Base-by-base conservation (phyloP, 2,797 vertebrate genomes). In the Anguilla anguilla region DNA sequence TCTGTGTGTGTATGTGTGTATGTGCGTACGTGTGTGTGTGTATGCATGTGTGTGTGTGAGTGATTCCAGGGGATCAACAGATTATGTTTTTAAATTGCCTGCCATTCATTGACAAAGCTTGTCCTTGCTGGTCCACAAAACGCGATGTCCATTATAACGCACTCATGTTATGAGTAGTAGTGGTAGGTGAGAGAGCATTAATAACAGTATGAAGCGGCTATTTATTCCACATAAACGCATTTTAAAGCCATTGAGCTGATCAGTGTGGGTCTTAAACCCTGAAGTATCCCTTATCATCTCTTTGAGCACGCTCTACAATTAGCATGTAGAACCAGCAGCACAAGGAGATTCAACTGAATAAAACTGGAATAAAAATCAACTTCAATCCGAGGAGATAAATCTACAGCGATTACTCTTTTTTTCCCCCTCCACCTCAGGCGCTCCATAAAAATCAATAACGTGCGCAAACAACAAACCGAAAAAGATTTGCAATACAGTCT, bases 401-500 rank as follows among this genome's bases (percentile, higher is more conserved):
- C 35, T 46, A 46, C 74, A 46, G 39, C 11, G 5, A 79, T 79
- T 79, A 46, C 39, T 19, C 11, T 28, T 72, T 5, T 79, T 79
- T 43, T 22, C 31, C 39, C 55, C 39, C 74, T 39, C 35, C 83
- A 72, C 46, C 87, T 39, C 49, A 55, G 83, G 64, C 83, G n/a
- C 19, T 39, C 49, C 31, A 57, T 28, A 74, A 88, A 64, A n/a
- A 88, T 35, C 28, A 64, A 57, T 67, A 43, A 15, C 67, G 35
- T 13, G 35, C n/a, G 25, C 55, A 61, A 88, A 88, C 53, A 46
- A 35, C n/a, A 39, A 7, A 9, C 64, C n/a, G n/a, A 67, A 46
- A 11, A 55, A 49, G 46, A 86, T 86, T 25, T 86, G 61, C 49
- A 51, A 51, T 69, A 15, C 85, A 69, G 43, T 46, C 64, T 69